Evolutionary conservation across 2,797 vertebrate species (phyloP), one percentile per base, ranked within the genome.

Genomic region (Anabas testudineus): DNA sequence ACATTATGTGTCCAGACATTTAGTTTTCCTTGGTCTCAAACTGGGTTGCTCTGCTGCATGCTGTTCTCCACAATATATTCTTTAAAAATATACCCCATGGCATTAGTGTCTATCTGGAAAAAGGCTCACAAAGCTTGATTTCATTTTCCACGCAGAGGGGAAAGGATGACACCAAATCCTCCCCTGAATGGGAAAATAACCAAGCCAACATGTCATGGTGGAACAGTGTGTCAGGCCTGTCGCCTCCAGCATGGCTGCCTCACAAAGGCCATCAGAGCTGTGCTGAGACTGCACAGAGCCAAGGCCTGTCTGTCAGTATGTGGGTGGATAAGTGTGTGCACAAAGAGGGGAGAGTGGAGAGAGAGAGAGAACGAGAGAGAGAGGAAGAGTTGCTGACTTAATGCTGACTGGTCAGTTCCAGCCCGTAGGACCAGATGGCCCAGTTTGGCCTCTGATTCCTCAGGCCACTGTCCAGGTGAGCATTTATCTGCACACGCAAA

Each of bases 381-480:
- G 70, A 71, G 65, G 15, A 13, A 57, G 63, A 71, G 52, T 51
- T 53, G 49, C 59, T 19, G 71, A 67, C 53, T 74, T 75, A 86
- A 69, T 84, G 88, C 90, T 91, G 90, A 90, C 85, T 85, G 77
- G 81, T 86, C 87, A 86, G 68, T 83, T 87, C 39, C 37, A 53
- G 57, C 51, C 81, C 51, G 59, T 9, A 61, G 76, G 84, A 86
- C 47, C 90, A 92, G 87, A 90, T 92, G 90, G 90, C 74, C 59
- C 48, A 47, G 67, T 87, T 86, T 91, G 88, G 89, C 81, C 73
- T 79, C 57, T 75, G 74, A 82, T 76, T 85, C 53, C 67, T 76
- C 24, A 52, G 82, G 82, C 78, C 76, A 69, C 39, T 49, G 74
- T 83, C 84, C 83, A 82, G 81, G 81, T 82, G 60, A 68, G 58